These are phyloP conservation scores for Trogon surrucura DNA, from an alignment of 2,113 vertebrate species.

Conservation along the genomic window DNA sequence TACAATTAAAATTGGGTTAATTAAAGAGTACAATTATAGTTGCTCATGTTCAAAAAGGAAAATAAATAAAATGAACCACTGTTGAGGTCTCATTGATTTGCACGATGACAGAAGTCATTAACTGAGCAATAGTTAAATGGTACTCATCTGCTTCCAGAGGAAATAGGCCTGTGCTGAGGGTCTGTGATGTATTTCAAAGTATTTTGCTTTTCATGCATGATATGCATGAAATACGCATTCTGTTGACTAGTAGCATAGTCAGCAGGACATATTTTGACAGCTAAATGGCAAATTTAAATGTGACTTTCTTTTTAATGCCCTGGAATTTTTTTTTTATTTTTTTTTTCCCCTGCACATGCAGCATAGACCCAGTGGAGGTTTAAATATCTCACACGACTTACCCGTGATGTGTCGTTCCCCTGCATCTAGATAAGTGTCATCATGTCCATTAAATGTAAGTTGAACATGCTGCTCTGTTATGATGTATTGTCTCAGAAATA, in stretches of 20 bases:
- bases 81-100: conserved; percentile 10
- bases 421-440: neutral
- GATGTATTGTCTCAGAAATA: neutral
- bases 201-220: neutral
- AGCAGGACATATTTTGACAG: neutral
- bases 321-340: neutral
- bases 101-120: conserved; percentile 52
- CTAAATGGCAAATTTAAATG: neutral
- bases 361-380: neutral
- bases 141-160: neutral
- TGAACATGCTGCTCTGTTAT: neutral
- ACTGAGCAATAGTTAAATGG: conserved; percentile 19
- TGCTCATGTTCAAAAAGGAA: neutral
- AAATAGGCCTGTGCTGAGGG: neutral
- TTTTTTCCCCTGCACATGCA: fast-evolving
- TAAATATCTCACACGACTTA: neutral
- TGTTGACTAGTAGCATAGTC: neutral
- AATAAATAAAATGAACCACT: conserved; percentile 28
- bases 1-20: conserved; percentile 37
- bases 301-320: neutral
- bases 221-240: neutral
- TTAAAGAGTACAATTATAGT: conserved; percentile 21
- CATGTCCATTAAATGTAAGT: neutral
- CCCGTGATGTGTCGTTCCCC: neutral
- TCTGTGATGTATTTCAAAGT: conserved; percentile 26